Base-by-base conservation (phyloP, 2,113 vertebrate genomes). In the Sialia sialis region DNA sequence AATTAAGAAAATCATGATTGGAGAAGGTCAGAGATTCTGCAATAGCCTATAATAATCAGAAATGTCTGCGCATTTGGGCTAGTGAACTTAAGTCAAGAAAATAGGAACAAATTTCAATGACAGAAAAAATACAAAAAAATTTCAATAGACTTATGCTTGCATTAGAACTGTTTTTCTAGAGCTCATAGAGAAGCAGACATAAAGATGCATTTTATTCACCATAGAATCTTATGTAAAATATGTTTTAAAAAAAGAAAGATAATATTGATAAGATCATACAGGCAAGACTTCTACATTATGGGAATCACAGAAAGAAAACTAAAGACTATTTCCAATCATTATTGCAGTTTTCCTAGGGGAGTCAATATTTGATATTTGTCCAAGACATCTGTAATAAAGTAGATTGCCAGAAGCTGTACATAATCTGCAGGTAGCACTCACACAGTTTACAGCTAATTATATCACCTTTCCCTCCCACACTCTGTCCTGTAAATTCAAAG, bases 271-370 rank as follows among this genome's bases (percentile, higher is more conserved):
- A 22, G 46, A 48, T 23, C 23, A 48, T 22, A 76, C 3, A 25
- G 13, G 7, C 27, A 69, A 56, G 16, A 14, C 1, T 59, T 84
- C 27, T 62, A 18, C 11, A 9, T 58, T 67, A n/a, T 11, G 6
- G 8, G 8, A 30, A 36, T 30, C 9, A 30, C 6, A n/a, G 2
- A 3, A 32, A 62, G 10, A 1, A 85, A 63, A 32, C 0, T 25
- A 17, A 64, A 49, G 16, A 27, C 4, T 43, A 13, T 62, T 91
- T 89, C 17, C 11, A 72, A 27, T 4, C 4, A 63, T 32, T n/a
- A 58, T 20, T 67, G 29, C 4, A 19, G 20, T 66, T 84, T 80
- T 84, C 56, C 34, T 23, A 62, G 29, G 48, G 17, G 6, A 70
- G 9, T 46, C 43, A 49, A 5, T 6, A 26, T 39, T 52, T 2